Evolutionary conservation across 2,113 vertebrate genomes (phyloP).

Genomic region (Candoia aspera): DNA sequence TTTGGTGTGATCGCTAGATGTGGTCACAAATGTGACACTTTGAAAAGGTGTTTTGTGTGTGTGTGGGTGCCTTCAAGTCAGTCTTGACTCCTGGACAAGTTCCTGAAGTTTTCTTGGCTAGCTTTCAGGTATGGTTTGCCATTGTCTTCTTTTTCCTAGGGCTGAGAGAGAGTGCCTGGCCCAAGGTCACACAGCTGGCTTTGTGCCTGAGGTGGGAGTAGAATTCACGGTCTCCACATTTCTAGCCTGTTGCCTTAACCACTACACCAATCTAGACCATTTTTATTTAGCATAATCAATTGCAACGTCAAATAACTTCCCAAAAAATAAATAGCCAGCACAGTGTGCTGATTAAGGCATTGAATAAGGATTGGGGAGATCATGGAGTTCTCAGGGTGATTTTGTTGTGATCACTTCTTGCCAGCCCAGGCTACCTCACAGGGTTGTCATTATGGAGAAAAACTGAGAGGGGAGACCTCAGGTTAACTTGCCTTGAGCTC

Average conservation of each 20-base stretch:
- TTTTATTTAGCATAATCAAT: background rate
- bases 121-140: background rate
- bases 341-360: background rate
- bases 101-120: background rate
- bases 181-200: background rate
- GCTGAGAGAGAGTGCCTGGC: background rate
- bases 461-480: background rate
- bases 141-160: background rate
- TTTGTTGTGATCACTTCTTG: background rate
- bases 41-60: background rate
- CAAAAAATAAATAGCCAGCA: background rate
- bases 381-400: background rate
- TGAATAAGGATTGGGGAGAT: background rate
- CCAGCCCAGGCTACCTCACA: background rate
- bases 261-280: background rate
- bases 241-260: background rate
- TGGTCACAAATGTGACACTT: background rate
- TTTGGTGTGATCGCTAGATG: background rate
- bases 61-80: accelerated
- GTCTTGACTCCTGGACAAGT: background rate
- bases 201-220: background rate
- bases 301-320: background rate
- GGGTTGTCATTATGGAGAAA: background rate
- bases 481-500: background rate
- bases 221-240: background rate